Conservation (phyloP, 2,113 vertebrate genomes). For the Oxyura jamaicensis region DNA sequence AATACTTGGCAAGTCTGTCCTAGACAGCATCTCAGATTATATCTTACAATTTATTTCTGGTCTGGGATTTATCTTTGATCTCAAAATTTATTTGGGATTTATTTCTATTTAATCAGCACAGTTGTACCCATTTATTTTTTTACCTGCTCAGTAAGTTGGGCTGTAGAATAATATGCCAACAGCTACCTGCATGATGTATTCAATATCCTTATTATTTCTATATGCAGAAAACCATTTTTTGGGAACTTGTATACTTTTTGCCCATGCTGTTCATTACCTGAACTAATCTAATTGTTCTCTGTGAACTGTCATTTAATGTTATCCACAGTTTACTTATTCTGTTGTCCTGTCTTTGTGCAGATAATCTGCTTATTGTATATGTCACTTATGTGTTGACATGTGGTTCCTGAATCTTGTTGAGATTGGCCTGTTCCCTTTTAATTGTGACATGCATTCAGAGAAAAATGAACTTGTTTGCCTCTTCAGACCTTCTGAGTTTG, state of each 20-base stretch:
- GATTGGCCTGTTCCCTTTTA: not conserved
- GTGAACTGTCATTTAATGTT: not conserved
- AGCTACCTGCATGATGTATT: not conserved
- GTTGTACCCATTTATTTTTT: not conserved
- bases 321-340: not conserved
- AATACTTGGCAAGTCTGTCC: not conserved
- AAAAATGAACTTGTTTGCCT: not conserved
- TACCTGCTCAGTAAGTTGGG: not conserved
- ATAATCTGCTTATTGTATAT: not conserved
- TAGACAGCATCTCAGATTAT: conserved; percentile 2
- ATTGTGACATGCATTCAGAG: not conserved
- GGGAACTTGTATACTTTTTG: not conserved
- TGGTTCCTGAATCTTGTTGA: not conserved
- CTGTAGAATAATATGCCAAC: not conserved
- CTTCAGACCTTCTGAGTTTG: not conserved
- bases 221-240: not conserved
- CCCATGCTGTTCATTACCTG: not conserved
- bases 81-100: not conserved
- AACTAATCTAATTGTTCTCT: conserved; percentile 16
- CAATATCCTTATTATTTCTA: not conserved
- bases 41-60: not conserved
- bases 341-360: not conserved
- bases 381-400: not conserved
- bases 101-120: not conserved
- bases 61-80: not conserved